Percentiles rank a stretch among this genome's conserved stretches.
These are phyloP conservation scores for Monarcha castaneiventris DNA, from an alignment of 2,113 vertebrate species.

Conservation along the genomic window DNA sequence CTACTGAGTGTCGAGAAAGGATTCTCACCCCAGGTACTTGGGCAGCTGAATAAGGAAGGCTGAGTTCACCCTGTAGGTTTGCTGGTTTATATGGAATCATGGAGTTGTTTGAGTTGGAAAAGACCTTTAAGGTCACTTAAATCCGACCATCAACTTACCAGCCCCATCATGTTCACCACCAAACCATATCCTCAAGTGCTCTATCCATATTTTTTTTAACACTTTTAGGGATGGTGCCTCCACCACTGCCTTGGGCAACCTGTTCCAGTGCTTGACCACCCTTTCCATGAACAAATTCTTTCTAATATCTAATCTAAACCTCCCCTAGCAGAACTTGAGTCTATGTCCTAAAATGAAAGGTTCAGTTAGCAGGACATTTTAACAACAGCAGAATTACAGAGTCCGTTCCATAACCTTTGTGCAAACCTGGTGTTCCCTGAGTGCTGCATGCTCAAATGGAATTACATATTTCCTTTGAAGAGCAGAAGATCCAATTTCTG, in stretches of 20 bases:
- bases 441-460: background rate
- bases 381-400: background rate
- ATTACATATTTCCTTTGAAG: background rate
- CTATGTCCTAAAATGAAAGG: background rate
- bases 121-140: background rate
- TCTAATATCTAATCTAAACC: background rate
- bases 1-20: background rate
- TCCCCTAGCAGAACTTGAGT: background rate
- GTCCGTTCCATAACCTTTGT: background rate
- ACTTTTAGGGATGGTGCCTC: background rate
- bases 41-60: fast-evolving
- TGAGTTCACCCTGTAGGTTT: background rate
- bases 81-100: background rate
- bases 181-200: background rate
- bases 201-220: fast-evolving
- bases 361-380: background rate
- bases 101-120: background rate
- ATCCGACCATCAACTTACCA: background rate
- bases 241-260: background rate
- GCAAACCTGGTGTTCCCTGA: background rate
- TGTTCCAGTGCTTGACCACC: background rate
- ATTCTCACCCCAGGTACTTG: background rate
- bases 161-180: background rate
- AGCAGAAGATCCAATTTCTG: background rate
- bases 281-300: background rate